Base-by-base conservation (phyloP, 1,140 invertebrate species). In the Heliothis virescens region DNA sequence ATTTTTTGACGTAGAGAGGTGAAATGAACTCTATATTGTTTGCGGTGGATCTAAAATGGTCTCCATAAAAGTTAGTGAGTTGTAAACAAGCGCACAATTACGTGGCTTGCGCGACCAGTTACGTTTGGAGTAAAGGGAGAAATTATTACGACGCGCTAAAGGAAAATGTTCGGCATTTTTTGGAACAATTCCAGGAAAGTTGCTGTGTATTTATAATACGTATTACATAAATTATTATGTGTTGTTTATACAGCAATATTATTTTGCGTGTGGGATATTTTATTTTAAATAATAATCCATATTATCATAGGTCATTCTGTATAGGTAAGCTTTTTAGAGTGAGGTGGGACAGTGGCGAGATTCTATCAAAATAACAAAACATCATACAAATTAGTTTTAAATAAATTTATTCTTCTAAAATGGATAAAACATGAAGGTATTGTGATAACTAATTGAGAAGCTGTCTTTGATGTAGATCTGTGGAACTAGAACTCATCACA, bases 361-460 rank as follows among this genome's bases (percentile, higher is more conserved):
- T 4, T 15, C 16, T 5, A 60, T 4, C 57, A 60, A 29, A 60
- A 13, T 52, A 21, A 69, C 47, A 71, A 71, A 71, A 71, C 67
- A 29, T n/a, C 67, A 71, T n/a, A 50, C 21, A 12, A 53, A 10
- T 52, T 63, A 52, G 47, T 71, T 71, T 67, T 71, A 50, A 71
- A 71, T 71, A 71, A 71, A 71, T 71, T 71, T 71, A 71, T 71
- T 71, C 34, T 26, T 50, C 67, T 71, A 71, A 29, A 71, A 52
- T 21, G 21, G 67, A 53, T 71, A 67, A 50, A 50, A 69, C 34
- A 41, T 41, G 52, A 18, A 69, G 21, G 63, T 50, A 26, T 71
- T 71, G 48, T 71, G 67, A 71, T 71, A 71, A 53, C 18, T n/a
- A 57, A 57, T 29, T 48, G 41, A 67, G 63, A 71, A 71, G 48